Evolutionary conservation across 2,888 invertebrate genomes (phyloP), one percentile per base, ranked within the genome.

Genomic region (Sceliomorpha sp.): DNA sequence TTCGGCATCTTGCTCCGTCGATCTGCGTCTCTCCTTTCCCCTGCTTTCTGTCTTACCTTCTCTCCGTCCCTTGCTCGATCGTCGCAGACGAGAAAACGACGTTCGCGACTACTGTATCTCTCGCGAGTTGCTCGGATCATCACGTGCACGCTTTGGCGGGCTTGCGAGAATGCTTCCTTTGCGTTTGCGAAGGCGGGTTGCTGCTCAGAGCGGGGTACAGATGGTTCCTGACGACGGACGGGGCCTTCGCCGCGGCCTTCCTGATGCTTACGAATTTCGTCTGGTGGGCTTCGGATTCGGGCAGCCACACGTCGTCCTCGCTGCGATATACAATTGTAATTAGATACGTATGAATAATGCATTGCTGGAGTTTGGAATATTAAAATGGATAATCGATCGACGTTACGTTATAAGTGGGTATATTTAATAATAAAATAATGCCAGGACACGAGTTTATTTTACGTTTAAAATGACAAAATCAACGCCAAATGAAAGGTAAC

Each of bases 221-320:
- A 2, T 81, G 78, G 42, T 76, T 24, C 20, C 76, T 80, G 4
- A 88, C 78, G 53, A 79, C 83, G 12, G 84, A 81, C 4, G 83
- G 77, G 0, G 78, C 73, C 4, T 68, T 72, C 8, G 77, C 42
- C 8, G 82, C 82, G 10, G 79, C 81, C 4, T 79, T 74, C 1
- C 86, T 80, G 63, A 89, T 84, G 27, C 73, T 77, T 12, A 89
- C 83, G 53, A 82, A 83, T 48, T 88, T 87, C 64, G 87, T 86
- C 24, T 78, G 80, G 72, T 82, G 80, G 47, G 89, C 89, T 75
- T 90, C 89, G 17, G 88, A 84, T 78, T 95, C 95, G 0, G 92
- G 90, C 73, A 96, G 91, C 97, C 97, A 97, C 85, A 95, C 94
- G 88, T 97, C 96, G 12, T 94, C 93, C 87, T 96, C 89, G 82